Percentiles rank a stretch among this genome's conserved stretches.
Evolutionary conservation across 2,113 vertebrate genomes (phyloP).

Genomic region (Anoura caudifer): DNA sequence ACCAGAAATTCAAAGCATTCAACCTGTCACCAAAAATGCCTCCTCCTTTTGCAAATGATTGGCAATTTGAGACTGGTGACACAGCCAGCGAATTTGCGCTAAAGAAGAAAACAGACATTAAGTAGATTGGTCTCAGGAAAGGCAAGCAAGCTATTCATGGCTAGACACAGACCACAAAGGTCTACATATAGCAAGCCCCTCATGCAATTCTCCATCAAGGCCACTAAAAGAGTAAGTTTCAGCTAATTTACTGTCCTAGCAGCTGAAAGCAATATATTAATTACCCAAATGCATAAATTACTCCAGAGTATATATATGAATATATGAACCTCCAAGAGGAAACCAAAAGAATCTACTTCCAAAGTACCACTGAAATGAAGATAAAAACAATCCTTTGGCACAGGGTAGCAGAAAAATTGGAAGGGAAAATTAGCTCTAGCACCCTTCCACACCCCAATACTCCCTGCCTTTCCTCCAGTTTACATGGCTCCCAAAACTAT

Average conservation of each 20-base stretch:
- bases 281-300: slow-evolving; percentile 79
- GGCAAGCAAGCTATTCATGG: not conserved
- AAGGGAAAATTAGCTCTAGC: slow-evolving; percentile 33
- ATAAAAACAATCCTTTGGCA: not conserved
- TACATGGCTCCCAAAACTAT: slow-evolving; percentile 15
- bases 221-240: slow-evolving; percentile 27
- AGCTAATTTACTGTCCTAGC: slow-evolving; percentile 60
- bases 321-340: slow-evolving; percentile 65
- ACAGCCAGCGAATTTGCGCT: slow-evolving; percentile 23
- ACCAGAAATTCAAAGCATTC: slow-evolving; percentile 54
- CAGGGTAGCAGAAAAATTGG: slow-evolving; percentile 43
- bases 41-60: slow-evolving; percentile 27
- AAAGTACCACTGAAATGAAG: slow-evolving; percentile 70
- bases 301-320: slow-evolving; percentile 72
- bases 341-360: slow-evolving; percentile 65
- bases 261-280: slow-evolving; percentile 77
- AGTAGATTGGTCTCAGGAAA: slow-evolving; percentile 32
- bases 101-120: slow-evolving; percentile 32
- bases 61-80: slow-evolving; percentile 34
- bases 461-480: slow-evolving; percentile 34
- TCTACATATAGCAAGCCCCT: not conserved
- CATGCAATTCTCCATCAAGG: not conserved
- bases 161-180: not conserved
- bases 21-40: slow-evolving; percentile 11
- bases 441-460: not conserved